Conservation (phyloP, 1,140 invertebrate genomes). For the Ephestia elutella region DNA sequence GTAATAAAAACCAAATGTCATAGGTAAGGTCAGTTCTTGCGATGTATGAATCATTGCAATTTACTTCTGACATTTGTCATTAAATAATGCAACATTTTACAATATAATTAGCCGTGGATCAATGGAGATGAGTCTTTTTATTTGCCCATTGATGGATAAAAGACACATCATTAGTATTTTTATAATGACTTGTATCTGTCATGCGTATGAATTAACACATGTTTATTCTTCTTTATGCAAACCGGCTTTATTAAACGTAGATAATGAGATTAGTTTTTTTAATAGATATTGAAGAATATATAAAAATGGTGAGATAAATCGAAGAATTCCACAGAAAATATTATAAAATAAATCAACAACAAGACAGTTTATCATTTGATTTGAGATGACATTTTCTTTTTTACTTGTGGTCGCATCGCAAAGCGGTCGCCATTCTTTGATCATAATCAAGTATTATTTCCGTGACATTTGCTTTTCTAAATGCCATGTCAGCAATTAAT, state of each 20-base stretch:
- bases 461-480: too few species aligned
- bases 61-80: not conserved
- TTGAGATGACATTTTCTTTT: too few species aligned
- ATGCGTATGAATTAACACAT: not conserved
- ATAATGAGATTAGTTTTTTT: too few species aligned
- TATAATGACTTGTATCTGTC: not conserved
- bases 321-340: too few species aligned
- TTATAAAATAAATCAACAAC: too few species aligned
- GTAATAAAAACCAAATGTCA: slow-evolving; percentile 2
- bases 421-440: too few species aligned
- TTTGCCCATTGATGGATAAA: not conserved
- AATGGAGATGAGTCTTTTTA: not conserved
- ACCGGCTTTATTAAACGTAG: not conserved
- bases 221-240: not conserved
- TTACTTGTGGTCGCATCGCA: too few species aligned
- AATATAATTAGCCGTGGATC: not conserved
- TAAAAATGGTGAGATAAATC: too few species aligned
- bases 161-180: not conserved
- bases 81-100: not conserved
- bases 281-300: too few species aligned
- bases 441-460: too few species aligned
- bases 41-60: not conserved
- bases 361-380: too few species aligned
- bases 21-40: not conserved
- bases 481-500: too few species aligned